A percentile compares a stretch with the other conserved stretches of the same genome.
Conservation (phyloP, 2,797 vertebrate genomes). For the Anguilla pacifica region DNA sequence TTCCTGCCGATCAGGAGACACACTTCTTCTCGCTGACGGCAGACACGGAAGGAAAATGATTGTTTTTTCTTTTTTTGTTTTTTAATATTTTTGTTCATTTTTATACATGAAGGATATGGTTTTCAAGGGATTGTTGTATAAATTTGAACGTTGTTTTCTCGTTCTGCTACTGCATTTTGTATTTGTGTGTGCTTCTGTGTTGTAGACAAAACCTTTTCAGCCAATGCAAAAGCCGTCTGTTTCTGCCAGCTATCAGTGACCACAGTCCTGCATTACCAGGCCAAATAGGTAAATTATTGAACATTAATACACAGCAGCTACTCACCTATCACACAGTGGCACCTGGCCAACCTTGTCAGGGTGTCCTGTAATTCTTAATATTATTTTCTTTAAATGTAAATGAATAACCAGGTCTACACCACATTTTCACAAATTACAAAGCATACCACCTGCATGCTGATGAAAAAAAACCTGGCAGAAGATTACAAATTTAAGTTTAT, state of each 20-base stretch:
- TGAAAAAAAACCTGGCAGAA: background rate
- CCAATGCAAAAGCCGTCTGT: background rate
- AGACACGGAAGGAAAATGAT: background rate
- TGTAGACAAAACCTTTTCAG: background rate
- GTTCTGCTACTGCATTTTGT: background rate
- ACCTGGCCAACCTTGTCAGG: background rate
- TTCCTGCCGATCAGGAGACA: constrained; percentile 18
- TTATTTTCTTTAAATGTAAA: background rate
- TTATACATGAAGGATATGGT: background rate
- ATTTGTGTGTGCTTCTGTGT: background rate
- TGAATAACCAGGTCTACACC: background rate
- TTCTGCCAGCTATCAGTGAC: background rate
- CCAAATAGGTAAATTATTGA: background rate
- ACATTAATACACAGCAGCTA: background rate
- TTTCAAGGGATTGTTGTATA: background rate
- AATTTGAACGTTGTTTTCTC: background rate
- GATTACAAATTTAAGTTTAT: background rate
- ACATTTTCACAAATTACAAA: background rate
- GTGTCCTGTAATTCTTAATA: background rate
- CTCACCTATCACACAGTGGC: background rate
- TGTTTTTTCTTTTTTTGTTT: background rate
- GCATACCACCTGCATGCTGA: background rate
- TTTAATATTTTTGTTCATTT: background rate
- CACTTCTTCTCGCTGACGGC: constrained; percentile 14
- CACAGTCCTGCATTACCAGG: background rate